These are phyloP conservation scores for Caenorhabditis sp. DNA, from an alignment of 2,888 invertebrate species.

Conservation along the genomic window DNA sequence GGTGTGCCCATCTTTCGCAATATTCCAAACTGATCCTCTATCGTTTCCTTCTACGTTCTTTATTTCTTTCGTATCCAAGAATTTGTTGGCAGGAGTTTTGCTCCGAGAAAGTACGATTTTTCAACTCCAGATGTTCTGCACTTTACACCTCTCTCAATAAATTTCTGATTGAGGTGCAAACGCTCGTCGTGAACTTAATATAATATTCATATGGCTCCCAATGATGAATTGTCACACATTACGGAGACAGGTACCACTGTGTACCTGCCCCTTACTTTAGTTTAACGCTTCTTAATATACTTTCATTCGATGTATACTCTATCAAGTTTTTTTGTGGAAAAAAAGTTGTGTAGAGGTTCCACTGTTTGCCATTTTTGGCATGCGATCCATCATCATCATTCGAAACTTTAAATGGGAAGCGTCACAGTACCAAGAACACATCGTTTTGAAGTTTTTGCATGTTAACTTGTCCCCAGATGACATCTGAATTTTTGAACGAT, in stretches of 20 bases:
- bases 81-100: not conserved
- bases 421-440: constrained; percentile 22
- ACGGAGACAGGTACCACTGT: constrained; percentile 22
- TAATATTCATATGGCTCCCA: constrained; percentile 32
- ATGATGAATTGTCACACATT: constrained; percentile 42
- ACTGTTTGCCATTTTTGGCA: constrained; percentile 30
- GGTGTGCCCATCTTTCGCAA: constrained; percentile 37
- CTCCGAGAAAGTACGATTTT: not conserved
- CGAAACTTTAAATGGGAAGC: constrained; percentile 8
- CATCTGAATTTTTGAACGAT: not conserved
- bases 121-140: constrained; percentile 39
- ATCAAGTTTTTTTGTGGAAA: constrained; percentile 14
- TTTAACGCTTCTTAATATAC: not conserved
- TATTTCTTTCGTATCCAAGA: constrained; percentile 10
- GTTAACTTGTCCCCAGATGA: not conserved
- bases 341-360: not conserved
- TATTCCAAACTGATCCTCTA: constrained; percentile 23
- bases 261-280: not conserved
- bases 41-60: constrained; percentile 6
- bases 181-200: constrained; percentile 9
- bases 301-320: not conserved
- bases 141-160: constrained; percentile 36
- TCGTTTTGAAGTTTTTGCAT: constrained; percentile 1
- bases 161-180: constrained; percentile 31
- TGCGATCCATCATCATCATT: constrained; percentile 51